A percentile compares a stretch with the other conserved stretches of the same genome.
phyloP scores from a whole-genome alignment of 2,113 vertebrate species.

The Dipodomys ordii region DNA sequence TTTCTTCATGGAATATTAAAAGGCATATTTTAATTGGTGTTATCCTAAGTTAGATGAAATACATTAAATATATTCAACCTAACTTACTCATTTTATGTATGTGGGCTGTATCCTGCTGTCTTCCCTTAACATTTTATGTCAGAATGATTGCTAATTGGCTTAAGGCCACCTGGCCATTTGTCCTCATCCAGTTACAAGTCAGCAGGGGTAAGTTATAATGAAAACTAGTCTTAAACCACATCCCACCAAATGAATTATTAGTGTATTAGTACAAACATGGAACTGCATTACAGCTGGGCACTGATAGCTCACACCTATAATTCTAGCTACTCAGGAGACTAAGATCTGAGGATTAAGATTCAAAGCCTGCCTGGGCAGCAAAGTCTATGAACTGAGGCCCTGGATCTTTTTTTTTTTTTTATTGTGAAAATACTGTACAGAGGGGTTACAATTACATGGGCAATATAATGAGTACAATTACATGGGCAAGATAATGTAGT shows the following conservation, averaged over 20 bases:
- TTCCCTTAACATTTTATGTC: background rate
- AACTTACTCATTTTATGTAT: background rate
- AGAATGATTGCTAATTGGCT: background rate
- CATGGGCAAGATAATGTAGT: no score
- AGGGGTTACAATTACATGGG: no score
- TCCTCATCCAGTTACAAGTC: background rate
- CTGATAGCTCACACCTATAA: no score
- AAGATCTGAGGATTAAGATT: no score
- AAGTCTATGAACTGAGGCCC: no score
- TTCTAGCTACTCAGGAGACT: no score
- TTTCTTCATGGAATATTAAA: background rate
- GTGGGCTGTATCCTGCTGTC: background rate
- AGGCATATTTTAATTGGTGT: background rate
- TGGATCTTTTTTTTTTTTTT: no score
- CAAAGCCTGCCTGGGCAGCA: no score
- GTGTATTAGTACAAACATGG: background rate
- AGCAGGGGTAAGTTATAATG: background rate
- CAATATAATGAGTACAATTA: no score
- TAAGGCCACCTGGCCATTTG: background rate
- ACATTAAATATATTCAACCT: background rate
- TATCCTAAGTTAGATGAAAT: background rate
- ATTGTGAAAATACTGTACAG: no score
- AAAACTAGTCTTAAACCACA: slow-evolving; percentile 6
- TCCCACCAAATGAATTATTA: background rate
- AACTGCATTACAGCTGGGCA: background rate